Base-by-base conservation (phyloP, 2,888 invertebrate genomes). In the Gymnocheta viridis region DNA sequence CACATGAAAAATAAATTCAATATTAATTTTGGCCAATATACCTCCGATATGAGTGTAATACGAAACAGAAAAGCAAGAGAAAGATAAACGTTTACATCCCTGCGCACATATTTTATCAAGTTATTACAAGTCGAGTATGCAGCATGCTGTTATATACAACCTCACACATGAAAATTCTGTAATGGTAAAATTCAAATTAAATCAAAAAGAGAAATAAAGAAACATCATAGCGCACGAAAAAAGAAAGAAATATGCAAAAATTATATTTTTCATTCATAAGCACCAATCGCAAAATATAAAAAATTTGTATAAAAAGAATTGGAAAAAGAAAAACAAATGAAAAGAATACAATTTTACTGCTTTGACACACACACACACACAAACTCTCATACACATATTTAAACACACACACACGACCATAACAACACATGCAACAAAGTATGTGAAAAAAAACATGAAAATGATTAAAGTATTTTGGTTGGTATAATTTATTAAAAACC, bases 401-500 rank as follows among this genome's bases (percentile, higher is more conserved):
- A 38, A 2, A 38, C 4, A 60, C n/a, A 38, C 12, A 35, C 5
- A 49, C 10, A 19, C 3, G 12, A 10, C 12, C 14, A 27, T 27
- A 17, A 4, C 27, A 27, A 7, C 29, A 29, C 7, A 35, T 54
- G 38, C 27, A 41, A 70, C 44, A 44, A 41, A 19, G 29, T 51
- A 24, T 69, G 17, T 67, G 7, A n/a, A 4, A 19, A 32, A 27
- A 9, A 12, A 32, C 5, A 17, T 41, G 14, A 56, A 67, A 58
- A 67, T 78, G 38, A 62, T 49, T n/a, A 41, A 54, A 51, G 29
- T 41, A 51, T 49, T 78, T 58, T 22, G 7, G 4, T 58, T 22
- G 7, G 4, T 47, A 60, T 66, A 54, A 67, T 67, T 74, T 81
- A 73, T 73, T 73, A 60, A 67, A 41, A 29, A 10, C 66, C 51